Conservation (phyloP, 2,113 vertebrate species). For the Centrocercus urophasianus region DNA sequence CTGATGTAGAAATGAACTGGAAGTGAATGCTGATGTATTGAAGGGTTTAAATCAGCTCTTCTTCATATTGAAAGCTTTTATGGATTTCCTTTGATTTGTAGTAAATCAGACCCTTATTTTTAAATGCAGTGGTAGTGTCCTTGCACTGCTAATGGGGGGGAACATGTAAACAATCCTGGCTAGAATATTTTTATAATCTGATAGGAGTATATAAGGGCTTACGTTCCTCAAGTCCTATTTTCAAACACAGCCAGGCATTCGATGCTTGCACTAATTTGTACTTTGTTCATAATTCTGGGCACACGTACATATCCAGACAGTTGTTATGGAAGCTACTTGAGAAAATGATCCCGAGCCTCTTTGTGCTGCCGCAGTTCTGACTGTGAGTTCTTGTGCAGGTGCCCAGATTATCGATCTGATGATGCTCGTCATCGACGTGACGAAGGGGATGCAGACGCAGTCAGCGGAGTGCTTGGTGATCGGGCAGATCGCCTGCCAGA, state of each 20-base stretch:
- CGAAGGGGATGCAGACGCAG: conserved; percentile 98
- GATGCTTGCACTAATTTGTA: neutral
- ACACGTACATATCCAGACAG: neutral
- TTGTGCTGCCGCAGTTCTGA: conserved; percentile 31
- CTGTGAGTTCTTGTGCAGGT: conserved; percentile 77
- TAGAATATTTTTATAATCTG: accelerated
- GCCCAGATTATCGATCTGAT: conserved; percentile 98
- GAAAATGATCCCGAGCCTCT: neutral
- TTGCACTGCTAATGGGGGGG: neutral
- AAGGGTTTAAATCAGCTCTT: neutral
- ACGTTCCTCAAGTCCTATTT: neutral
- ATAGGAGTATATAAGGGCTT: neutral
- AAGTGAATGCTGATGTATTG: neutral
- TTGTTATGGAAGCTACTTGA: neutral
- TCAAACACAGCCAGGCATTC: neutral
- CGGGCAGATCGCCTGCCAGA: conserved; percentile 93
- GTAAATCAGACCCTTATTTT: neutral
- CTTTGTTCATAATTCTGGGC: neutral
- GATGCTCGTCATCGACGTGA: conserved; percentile 97
- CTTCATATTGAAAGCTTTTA: neutral
- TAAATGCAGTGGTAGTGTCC: neutral
- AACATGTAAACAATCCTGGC: neutral
- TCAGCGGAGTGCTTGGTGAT: conserved; percentile 97
- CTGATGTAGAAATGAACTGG: neutral
- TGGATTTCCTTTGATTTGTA: neutral